A percentile compares a stretch with the other conserved stretches of the same genome.
phyloP scores from a whole-genome alignment of 2,113 vertebrate species.

The Asarcornis scutulata region DNA sequence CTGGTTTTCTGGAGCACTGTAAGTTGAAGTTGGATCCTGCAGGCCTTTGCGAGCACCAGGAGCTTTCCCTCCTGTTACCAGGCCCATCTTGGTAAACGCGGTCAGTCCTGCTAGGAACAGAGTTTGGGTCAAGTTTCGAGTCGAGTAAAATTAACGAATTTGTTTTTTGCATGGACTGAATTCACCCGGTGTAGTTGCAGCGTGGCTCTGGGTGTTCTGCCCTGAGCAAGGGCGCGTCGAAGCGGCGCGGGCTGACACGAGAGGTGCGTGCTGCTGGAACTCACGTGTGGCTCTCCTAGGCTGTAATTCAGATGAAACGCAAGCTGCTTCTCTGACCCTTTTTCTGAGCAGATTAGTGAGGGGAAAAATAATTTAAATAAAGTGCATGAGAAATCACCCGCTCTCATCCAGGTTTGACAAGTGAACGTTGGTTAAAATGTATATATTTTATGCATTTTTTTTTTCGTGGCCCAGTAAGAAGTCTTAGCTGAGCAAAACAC shows the following conservation, averaged over 20 bases:
- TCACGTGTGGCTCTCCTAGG: rapidly evolving
- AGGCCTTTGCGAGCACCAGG: neutral
- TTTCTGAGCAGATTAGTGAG: rapidly evolving
- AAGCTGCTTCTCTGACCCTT: neutral
- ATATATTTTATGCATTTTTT: rapidly evolving
- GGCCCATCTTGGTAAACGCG: neutral
- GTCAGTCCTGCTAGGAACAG: neutral
- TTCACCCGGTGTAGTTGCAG: neutral
- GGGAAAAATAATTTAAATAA: neutral
- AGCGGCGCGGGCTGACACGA: rapidly evolving
- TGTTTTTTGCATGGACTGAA: neutral
- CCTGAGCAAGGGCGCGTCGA: neutral
- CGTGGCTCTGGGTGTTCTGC: neutral
- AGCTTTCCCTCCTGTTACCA: neutral
- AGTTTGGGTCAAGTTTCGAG: neutral
- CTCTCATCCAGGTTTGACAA: rapidly evolving
- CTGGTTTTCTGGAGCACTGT: conserved; percentile 46
- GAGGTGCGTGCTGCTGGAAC: neutral
- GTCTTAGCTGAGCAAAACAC: rapidly evolving
- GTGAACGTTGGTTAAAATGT: rapidly evolving
- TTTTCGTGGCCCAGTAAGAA: neutral
- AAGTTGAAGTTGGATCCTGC: neutral
- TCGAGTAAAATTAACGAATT: neutral
- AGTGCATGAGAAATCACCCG: rapidly evolving
- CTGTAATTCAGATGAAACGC: rapidly evolving